These are phyloP conservation scores for Dendropsophus ebraccatus DNA, from an alignment of 2,113 vertebrate species.

Conservation along the genomic window DNA sequence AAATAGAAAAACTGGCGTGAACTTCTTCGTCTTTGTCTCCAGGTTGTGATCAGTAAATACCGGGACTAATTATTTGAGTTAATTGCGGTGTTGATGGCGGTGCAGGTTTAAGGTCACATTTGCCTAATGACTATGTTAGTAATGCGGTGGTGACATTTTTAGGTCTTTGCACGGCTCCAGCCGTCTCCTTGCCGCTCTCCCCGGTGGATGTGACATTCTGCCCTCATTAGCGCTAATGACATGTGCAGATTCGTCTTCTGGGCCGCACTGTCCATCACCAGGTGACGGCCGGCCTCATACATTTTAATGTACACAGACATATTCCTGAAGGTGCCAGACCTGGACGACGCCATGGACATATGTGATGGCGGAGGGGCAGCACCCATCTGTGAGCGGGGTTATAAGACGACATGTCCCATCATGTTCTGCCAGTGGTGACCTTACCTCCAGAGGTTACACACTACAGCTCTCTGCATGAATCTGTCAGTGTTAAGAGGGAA, in stretches of 20 bases:
- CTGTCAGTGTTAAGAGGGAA: neutral
- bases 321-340: neutral
- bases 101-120: constrained; percentile 55
- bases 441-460: neutral
- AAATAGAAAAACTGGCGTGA: neutral
- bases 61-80: constrained; percentile 47
- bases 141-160: constrained; percentile 52
- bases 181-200: neutral
- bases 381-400: neutral
- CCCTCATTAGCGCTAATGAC: constrained; percentile 58
- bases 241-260: constrained; percentile 29
- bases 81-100: constrained; percentile 45
- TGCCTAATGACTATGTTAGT: constrained; percentile 53
- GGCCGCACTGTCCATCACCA: constrained; percentile 45
- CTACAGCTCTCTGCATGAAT: neutral
- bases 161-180: neutral
- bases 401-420: neutral
- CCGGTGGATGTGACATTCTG: constrained; percentile 40
- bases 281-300: constrained; percentile 25
- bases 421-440: neutral
- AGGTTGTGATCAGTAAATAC: constrained; percentile 4
- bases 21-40: neutral
- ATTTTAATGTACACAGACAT: constrained; percentile 41
- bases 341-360: neutral
- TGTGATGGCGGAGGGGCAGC: neutral